These are phyloP conservation scores for Aphis gossypii DNA, from an alignment of 1,140 invertebrate species.

Conservation along the genomic window DNA sequence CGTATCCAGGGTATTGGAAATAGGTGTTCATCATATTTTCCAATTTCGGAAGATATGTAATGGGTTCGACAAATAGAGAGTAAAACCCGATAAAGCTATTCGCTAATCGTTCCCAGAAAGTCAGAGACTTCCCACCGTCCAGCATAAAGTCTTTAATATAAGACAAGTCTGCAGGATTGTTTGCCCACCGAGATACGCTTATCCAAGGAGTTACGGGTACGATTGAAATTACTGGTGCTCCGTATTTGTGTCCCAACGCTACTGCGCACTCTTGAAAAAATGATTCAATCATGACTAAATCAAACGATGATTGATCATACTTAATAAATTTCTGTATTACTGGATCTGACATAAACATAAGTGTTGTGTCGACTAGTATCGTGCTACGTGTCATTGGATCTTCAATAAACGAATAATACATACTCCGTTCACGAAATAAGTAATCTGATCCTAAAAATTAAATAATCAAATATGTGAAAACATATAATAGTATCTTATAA, in stretches of 20 bases:
- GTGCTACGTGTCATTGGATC: background rate
- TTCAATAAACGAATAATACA: background rate
- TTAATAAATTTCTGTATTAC: conserved; percentile 29
- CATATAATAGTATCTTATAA: background rate
- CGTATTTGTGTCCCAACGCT: conserved; percentile 62
- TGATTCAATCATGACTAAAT: conserved; percentile 60
- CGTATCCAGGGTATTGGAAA: conserved; percentile 31
- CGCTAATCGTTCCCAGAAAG: conserved; percentile 15
- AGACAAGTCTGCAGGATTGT: conserved; percentile 50
- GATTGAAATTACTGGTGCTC: conserved; percentile 37
- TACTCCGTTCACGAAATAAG: background rate
- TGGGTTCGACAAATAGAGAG: background rate
- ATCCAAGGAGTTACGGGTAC: conserved; percentile 24
- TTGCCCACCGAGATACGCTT: background rate
- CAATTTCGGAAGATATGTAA: conserved; percentile 16
- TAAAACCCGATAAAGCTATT: conserved; percentile 43
- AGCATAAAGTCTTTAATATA: conserved; percentile 56
- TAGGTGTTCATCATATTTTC: conserved; percentile 32
- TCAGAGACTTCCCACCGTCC: conserved; percentile 40
- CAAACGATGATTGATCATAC: conserved; percentile 56
- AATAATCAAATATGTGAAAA: background rate
- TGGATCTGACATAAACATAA: background rate
- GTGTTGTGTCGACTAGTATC: background rate
- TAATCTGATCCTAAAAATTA: conserved; percentile 36
- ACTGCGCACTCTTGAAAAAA: conserved; percentile 59